Base-by-base conservation (phyloP, 2,888 invertebrate genomes). In the Chrysolina haemoptera region DNA sequence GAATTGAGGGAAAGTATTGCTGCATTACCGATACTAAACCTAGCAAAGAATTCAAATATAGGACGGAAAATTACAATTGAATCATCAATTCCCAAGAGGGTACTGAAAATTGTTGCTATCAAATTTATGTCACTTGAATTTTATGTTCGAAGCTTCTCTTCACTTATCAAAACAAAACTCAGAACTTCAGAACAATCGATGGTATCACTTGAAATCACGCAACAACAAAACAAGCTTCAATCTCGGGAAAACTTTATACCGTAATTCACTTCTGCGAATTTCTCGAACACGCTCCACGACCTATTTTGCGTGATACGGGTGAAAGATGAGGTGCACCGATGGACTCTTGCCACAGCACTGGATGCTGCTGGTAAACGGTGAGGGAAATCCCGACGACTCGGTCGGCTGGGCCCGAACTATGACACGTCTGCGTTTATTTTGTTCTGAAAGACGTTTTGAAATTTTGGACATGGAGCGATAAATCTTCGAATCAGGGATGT, bases 351-450 rank as follows among this genome's bases (percentile, higher is more conserved):
- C 79, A 79, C 79, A 79, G 74, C 79, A 82, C 81, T 82, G 81
- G 80, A 77, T 71, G 79, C 77, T 69, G 72, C 75, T 65, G 74
- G 77, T 64, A 74, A 76, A 74, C 79, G 73, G 73, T 64, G 59
- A 70, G 78, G 74, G 77, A 77, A 75, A 73, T 72, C 76, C 76
- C 74, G 75, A 68, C 74, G 70, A 73, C 69, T 77, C 78, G 80
- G 70, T 76, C 82, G 80, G 76, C 71, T 71, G 75, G 75, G 74
- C 67, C 81, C 81, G 82, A 81, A 76, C 79, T 78, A 70, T 77
- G 75, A 71, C 79, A 78, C 78, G 80, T 78, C 78, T 76, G 77
- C 74, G 78, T 79, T 79, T 76, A 76, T 78, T 76, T 73, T 68
- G 78, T 76, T 67, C 79, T 22, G 27, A 35, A 66, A 48, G 48